Percentiles rank a stretch among this genome's conserved stretches.
Conservation (phyloP, 2,888 invertebrate species). For the Microdon myrmicae region DNA sequence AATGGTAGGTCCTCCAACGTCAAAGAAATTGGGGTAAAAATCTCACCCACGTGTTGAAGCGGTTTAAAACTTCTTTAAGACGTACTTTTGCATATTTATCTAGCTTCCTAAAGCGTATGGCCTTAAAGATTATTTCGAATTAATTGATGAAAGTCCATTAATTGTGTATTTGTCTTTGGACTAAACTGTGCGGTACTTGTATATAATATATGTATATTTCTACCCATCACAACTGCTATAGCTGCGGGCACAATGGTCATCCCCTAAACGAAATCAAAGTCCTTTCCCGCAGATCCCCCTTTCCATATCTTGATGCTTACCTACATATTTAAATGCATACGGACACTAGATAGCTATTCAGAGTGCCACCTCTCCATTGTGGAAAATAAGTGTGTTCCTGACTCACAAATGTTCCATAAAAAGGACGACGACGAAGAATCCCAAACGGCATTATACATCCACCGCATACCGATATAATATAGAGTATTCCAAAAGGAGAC, state of each 20-base stretch:
- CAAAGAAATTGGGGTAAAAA: no score
- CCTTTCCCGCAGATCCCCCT: slow-evolving; percentile 22
- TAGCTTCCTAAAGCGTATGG: no score
- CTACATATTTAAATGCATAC: slow-evolving; percentile 40
- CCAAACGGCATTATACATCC: slow-evolving; percentile 45
- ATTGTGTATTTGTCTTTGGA: no score
- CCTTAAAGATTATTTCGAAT: no score
- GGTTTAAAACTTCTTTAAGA: no score
- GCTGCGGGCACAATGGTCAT: slow-evolving; percentile 21
- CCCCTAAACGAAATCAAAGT: slow-evolving; percentile 45
- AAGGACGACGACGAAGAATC: slow-evolving; percentile 14
- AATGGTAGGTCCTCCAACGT: no score
- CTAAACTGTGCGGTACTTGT: no score
- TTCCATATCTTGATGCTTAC: background rate
- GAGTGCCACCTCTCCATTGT: slow-evolving; percentile 50
- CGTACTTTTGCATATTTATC: no score
- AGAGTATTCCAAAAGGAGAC: slow-evolving; percentile 17
- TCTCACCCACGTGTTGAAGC: no score
- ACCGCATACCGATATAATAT: slow-evolving; percentile 17
- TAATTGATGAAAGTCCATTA: no score
- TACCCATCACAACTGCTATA: slow-evolving; percentile 32
- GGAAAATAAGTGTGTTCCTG: slow-evolving; percentile 52
- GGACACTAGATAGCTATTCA: slow-evolving; percentile 49
- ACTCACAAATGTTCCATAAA: slow-evolving; percentile 40
- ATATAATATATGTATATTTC: slow-evolving; percentile 36